These are phyloP conservation scores for Apodemia mormo DNA, from an alignment of 2,888 invertebrate genomes.

Conservation along the genomic window DNA sequence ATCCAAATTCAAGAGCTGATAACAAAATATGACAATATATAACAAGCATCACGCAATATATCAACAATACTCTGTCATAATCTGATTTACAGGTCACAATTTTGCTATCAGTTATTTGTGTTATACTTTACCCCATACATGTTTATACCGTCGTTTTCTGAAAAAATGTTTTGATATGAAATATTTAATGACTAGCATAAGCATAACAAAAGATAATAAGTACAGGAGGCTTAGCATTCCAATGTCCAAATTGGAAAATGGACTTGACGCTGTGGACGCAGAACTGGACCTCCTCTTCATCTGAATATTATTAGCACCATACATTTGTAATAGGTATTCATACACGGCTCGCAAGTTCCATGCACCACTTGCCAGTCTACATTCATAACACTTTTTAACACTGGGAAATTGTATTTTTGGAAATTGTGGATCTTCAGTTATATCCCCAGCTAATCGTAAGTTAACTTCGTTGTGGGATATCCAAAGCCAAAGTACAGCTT, in stretches of 20 bases:
- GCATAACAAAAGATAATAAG: conserved; percentile 86
- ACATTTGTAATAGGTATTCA: conserved; percentile 81
- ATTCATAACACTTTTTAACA: conserved; percentile 84
- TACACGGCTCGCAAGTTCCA: conserved; percentile 86
- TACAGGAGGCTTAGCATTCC: conserved; percentile 89
- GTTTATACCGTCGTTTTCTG: conserved; percentile 87
- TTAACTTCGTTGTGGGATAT: conserved; percentile 96
- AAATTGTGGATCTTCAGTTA: conserved; percentile 93
- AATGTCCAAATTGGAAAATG: conserved; percentile 86
- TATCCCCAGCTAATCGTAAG: conserved; percentile 90
- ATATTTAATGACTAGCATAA: conserved; percentile 88
- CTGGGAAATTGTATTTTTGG: conserved; percentile 96
- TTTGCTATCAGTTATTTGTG: conserved; percentile 25
- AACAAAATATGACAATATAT: conserved; percentile 17
- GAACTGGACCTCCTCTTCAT: conserved; percentile 46
- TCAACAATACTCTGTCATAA: conserved; percentile 5
- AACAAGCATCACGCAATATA: neutral
- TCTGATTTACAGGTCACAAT: conserved; percentile 14
- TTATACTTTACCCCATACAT: conserved; percentile 88
- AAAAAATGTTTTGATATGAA: conserved; percentile 87
- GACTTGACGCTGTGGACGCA: conserved; percentile 58
- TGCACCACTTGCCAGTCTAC: conserved; percentile 78
- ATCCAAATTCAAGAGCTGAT: conserved; percentile 16
- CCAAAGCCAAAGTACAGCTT: conserved; percentile 96
- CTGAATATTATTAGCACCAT: conserved; percentile 59